Percentiles rank a stretch among this genome's conserved stretches.
Conservation (phyloP, 2,797 vertebrate genomes). For the Echiichthys vipera region DNA sequence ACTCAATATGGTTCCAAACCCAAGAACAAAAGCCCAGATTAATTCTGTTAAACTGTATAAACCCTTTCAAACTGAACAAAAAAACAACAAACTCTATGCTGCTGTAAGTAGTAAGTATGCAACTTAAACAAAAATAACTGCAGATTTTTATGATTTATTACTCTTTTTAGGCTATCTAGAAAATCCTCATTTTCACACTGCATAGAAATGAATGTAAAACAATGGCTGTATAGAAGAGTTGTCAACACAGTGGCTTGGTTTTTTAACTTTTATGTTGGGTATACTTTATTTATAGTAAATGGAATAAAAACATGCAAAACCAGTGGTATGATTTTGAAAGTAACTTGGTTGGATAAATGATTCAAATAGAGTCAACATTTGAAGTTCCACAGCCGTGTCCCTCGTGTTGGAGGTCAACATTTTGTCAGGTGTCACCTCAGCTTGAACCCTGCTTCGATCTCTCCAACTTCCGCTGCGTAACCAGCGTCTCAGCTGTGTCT, state of each 20-base stretch:
- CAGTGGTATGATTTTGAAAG: not conserved
- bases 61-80: too few relatives aligned
- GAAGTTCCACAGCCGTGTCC: constrained; percentile 3
- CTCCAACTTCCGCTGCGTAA: constrained; percentile 43
- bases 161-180: not conserved
- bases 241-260: not conserved
- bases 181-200: not conserved
- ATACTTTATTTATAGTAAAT: not conserved
- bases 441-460: constrained; percentile 50
- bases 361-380: not conserved
- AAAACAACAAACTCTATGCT: too few relatives aligned
- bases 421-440: constrained; percentile 66
- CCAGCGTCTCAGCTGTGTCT: constrained; percentile 37
- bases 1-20: not conserved
- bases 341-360: not conserved
- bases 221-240: not conserved
- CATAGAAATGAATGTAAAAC: not conserved
- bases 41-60: too few relatives aligned
- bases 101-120: too few relatives aligned
- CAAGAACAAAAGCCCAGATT: not conserved
- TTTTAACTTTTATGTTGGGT: not conserved
- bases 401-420: constrained; percentile 39
- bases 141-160: not conserved
- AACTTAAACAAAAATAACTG: not conserved
- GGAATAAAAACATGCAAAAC: not conserved